Evolutionary conservation across 2,888 invertebrate species (phyloP), one percentile per base, ranked within the genome.

Genomic region (Patella ulyssiponensis): DNA sequence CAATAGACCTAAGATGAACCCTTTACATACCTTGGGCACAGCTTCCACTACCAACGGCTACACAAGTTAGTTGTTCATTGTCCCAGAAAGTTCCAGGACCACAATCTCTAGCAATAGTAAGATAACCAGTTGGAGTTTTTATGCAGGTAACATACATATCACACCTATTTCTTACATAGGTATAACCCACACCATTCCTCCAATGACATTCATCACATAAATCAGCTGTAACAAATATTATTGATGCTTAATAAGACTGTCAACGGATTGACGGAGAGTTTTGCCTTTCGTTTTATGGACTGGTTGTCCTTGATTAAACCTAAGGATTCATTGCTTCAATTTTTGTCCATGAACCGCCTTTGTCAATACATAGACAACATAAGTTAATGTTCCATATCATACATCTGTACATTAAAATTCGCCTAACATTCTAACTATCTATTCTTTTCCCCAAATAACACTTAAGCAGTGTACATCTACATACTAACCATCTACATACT

Each of bases 181-280:
- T 78, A 72, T 80, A 77, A 71, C 79, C 80, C 20, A 78, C 64
- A 4, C 83, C 83, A 70, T 83, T 80, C 44, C 71, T 70, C 73
- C 71, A 75, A n/a, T 33, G 52, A 70, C 83, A 83, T 64, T 81
- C 75, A 73, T 83, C 80, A 70, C 83, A 83, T 27, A 81, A 56
- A 23, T 79, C 27, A 4, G 80, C 82, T 82, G 73, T 1, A 73
- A 51, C 51, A 14, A 12, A n/a, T 20, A n/a, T n/a, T n/a, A 51
- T 69, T 64, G 17, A 69, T n/a, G 27, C 4, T 15, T n/a, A 53
- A 73, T 54, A 14, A 23, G 17, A 23, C 7, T 23, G 12, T 23
- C n/a, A 9, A 44, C 9, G 1, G 44, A 44, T 44, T 44, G 44
- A 44, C 5, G 9, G 44, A 44, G 44, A 44, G 44, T 44, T 44